Conservation (phyloP, 2,113 vertebrate species). For the Pao palembangensis region DNA sequence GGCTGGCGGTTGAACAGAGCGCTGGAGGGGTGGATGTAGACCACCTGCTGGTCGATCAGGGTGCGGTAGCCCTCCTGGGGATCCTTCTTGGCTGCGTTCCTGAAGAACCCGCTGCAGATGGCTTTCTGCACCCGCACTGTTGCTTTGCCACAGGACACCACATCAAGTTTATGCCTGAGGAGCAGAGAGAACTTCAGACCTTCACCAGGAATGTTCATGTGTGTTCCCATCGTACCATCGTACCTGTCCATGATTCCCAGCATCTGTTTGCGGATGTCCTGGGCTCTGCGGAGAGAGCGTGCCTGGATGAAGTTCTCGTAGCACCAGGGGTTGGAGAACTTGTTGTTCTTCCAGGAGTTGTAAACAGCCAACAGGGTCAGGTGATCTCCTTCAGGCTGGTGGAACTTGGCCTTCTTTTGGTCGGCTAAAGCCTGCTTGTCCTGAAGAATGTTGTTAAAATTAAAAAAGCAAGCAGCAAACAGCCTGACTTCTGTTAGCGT, state of each 20-base stretch:
- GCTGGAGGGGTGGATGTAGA: slow-evolving; percentile 97
- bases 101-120: slow-evolving; percentile 97
- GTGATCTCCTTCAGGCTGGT: slow-evolving; percentile 96
- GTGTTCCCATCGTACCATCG: slow-evolving; percentile 84
- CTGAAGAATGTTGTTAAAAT: slow-evolving; percentile 51
- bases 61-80: slow-evolving; percentile 96
- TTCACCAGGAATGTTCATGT: not conserved
- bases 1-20: slow-evolving; percentile 97
- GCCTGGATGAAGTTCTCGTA: slow-evolving; percentile 99
- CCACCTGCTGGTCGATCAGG: slow-evolving; percentile 95
- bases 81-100: slow-evolving; percentile 97
- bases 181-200: not conserved
- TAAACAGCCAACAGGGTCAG: slow-evolving; percentile 97
- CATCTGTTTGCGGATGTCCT: slow-evolving; percentile 99
- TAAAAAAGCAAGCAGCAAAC: too few relatives aligned
- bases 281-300: slow-evolving; percentile 88
- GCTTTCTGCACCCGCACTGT: slow-evolving; percentile 97
- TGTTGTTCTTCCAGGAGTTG: slow-evolving; percentile 99
- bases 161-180: slow-evolving; percentile 91
- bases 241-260: slow-evolving; percentile 98
- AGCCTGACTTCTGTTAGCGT: too few relatives aligned
- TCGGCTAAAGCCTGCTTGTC: slow-evolving; percentile 97
- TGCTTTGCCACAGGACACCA: slow-evolving; percentile 96
- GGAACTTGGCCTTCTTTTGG: slow-evolving; percentile 99
- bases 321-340: slow-evolving; percentile 98